Base-by-base conservation (phyloP, 2,113 vertebrate genomes). In the Chinchilla lanigera region DNA sequence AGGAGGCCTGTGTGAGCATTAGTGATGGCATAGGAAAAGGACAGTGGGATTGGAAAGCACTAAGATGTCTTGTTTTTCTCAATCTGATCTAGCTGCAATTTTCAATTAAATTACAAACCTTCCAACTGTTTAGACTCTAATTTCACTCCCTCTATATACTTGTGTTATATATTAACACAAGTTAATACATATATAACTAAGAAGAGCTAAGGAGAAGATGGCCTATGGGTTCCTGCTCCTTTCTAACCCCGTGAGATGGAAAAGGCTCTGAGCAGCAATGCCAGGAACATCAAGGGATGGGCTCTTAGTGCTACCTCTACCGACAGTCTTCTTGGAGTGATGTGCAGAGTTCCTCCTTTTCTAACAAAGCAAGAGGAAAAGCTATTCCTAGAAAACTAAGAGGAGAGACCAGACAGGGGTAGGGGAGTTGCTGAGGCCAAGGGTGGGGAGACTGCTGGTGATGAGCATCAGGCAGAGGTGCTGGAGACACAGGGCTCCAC, bases 71-170 rank as follows among this genome's bases (percentile, higher is more conserved):
- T 22, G n/a, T 22, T 61, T 56, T 11, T n/a, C 19, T 35, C 5
- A 13, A 77, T 90, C 89, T 83, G 26, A 41, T 20, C 52, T 52
- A 93, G 69, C 5, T 87, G 5, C 28, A 63, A 28, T 50, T 95
- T 71, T 86, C 16, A 92, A 84, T 13, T 78, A 82, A 54, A 67
- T 63, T 80, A 61, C 14, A 95, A 54, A 94, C 78, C 82, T 95
- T 22, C 24, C 61, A 22, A 9, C 44, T 33, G 33, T 84, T 95
- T 91, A 24, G 13, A 35, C 30, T 86, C 75, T 94, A 73, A 86
- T 91, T 83, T 77, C 63, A 81, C 95, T 95, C 5, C 75, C 30
- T 13, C 47, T 33, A 26, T 75, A 28, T 28, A 75, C 22, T 44
- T 44, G 22, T 75, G 71, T 38, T 75, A 67, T 41, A 84, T 52